A percentile compares a stretch with the other conserved stretches of the same genome.
Evolutionary conservation across 2,797 vertebrate species (phyloP).

Genomic region (Hyperoplus immaculatus): DNA sequence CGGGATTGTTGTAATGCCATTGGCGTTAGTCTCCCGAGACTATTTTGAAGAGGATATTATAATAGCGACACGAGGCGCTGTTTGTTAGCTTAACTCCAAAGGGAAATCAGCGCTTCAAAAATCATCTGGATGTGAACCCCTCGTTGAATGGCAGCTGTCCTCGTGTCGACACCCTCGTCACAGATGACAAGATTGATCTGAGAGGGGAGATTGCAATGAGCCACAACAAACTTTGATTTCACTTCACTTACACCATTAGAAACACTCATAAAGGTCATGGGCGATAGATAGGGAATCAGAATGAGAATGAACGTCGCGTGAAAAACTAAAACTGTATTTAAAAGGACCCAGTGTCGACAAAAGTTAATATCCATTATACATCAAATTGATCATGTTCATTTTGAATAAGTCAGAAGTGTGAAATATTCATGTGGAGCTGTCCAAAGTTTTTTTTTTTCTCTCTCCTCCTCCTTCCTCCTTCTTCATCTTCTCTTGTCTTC

Average conservation of each 20-base stretch:
- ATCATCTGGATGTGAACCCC: slow-evolving; percentile 62
- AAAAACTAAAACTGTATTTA: slow-evolving; percentile 73
- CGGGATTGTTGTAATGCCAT: slow-evolving; percentile 70
- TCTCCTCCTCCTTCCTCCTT: slow-evolving; percentile 70
- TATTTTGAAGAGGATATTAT: slow-evolving; percentile 73
- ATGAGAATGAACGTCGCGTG: slow-evolving; percentile 53
- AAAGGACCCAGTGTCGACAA: slow-evolving; percentile 79
- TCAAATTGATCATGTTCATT: slow-evolving; percentile 95
- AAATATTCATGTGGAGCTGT: slow-evolving; percentile 97
- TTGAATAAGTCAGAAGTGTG: slow-evolving; percentile 94
- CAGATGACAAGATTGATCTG: slow-evolving; percentile 69
- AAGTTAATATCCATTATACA: slow-evolving; percentile 91
- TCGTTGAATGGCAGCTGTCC: slow-evolving; percentile 81
- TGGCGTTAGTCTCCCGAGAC: slow-evolving; percentile 74
- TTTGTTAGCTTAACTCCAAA: slow-evolving; percentile 79
- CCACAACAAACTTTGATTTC: slow-evolving; percentile 80
- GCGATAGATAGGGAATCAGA: slow-evolving; percentile 52
- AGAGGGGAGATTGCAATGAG: slow-evolving; percentile 55
- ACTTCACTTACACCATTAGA: slow-evolving; percentile 76
- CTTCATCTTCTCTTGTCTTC: slow-evolving; percentile 76
- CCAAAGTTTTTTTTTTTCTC: slow-evolving; percentile 84
- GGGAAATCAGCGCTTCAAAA: slow-evolving; percentile 74
- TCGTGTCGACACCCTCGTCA: slow-evolving; percentile 65
- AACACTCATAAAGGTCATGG: slow-evolving; percentile 70
- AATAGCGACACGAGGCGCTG: slow-evolving; percentile 72